Conservation (phyloP, 2,113 vertebrate species). For the Aythya baeri region DNA sequence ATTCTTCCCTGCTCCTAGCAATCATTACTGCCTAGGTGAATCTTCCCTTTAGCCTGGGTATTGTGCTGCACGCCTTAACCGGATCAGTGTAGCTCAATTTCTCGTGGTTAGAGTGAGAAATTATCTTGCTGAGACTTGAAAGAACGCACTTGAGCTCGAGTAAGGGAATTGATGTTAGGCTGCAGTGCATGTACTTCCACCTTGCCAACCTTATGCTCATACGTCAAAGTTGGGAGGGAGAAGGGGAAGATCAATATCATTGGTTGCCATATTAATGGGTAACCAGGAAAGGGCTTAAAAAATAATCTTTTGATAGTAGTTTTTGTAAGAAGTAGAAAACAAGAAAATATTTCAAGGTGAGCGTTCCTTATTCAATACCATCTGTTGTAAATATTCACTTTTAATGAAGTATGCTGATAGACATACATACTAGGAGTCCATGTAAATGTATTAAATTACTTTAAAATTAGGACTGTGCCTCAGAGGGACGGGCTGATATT, state of each 20-base stretch:
- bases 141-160: neutral
- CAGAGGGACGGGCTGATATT: neutral
- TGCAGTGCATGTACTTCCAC: rapidly evolving
- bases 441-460: neutral
- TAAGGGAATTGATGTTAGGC: neutral
- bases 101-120: neutral
- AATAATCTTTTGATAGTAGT: neutral
- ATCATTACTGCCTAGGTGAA: neutral
- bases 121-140: neutral
- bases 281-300: neutral
- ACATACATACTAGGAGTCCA: neutral
- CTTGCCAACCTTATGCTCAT: neutral
- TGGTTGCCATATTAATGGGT: neutral
- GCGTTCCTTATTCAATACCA: neutral
- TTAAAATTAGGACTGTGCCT: neutral
- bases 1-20: neutral
- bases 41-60: neutral
- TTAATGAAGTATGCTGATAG: neutral
- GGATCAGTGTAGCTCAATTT: neutral
- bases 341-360: neutral
- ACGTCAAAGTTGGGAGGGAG: neutral
- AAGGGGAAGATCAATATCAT: neutral
- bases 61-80: neutral
- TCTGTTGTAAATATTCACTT: neutral
- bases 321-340: neutral